Percentiles rank a stretch among this genome's conserved stretches.
phyloP scores from a whole-genome alignment of 1,140 invertebrate species.

The Sesamia nonagrioides region DNA sequence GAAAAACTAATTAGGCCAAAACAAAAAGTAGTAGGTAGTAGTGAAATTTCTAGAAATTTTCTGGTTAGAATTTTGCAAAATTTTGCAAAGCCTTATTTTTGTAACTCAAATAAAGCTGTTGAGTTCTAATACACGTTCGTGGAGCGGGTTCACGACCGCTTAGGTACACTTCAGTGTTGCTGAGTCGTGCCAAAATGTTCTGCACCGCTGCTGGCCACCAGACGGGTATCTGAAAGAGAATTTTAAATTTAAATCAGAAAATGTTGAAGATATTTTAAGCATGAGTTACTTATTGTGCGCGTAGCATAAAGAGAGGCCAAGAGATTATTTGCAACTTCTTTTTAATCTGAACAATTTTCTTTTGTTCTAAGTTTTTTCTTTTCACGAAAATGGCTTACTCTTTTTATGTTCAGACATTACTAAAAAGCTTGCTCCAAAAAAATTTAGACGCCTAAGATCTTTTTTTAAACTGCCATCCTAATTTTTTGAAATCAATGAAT shows the following conservation, averaged over 20 bases:
- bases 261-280: conserved; percentile 22
- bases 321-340: neutral
- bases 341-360: neutral
- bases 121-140: conserved; percentile 50
- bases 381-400: neutral
- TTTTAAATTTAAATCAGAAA: conserved; percentile 47
- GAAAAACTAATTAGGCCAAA: no score
- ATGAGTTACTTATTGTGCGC: conserved; percentile 23
- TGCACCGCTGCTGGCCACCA: conserved; percentile 54
- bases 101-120: conserved; percentile 50
- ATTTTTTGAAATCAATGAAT: no score
- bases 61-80: neutral
- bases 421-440: no score
- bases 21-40: no score
- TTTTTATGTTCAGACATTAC: no score
- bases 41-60: neutral
- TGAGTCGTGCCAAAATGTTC: conserved; percentile 56
- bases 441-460: no score
- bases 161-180: conserved; percentile 56
- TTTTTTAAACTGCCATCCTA: no score
- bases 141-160: conserved; percentile 53
- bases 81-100: conserved; percentile 43
- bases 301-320: neutral
- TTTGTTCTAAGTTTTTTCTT: neutral
- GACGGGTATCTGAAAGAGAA: conserved; percentile 55